Conservation (phyloP, 2,113 vertebrate genomes). For the Pseudorectes ferrugineus region DNA sequence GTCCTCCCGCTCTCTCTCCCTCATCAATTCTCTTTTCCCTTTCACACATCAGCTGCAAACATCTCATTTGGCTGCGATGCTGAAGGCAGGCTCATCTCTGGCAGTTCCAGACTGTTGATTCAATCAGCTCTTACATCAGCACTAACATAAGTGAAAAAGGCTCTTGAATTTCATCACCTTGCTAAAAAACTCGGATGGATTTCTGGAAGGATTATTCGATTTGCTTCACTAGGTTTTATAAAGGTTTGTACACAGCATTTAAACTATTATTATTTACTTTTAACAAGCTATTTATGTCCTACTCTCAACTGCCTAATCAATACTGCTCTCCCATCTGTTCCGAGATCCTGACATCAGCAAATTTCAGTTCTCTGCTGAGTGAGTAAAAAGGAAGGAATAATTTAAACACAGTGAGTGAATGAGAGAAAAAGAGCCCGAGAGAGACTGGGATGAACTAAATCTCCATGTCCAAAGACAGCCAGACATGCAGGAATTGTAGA, state of each 20-base stretch:
- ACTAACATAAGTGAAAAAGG: conserved; percentile 4
- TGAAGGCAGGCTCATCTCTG: conserved; percentile 38
- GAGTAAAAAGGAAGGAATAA: conserved; percentile 39
- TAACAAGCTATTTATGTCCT: conserved; percentile 49
- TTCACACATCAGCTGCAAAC: conserved; percentile 62
- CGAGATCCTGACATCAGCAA: conserved; percentile 38
- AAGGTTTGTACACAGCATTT: conserved; percentile 50
- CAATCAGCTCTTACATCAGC: conserved; percentile 44
- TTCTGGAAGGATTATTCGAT: conserved; percentile 12
- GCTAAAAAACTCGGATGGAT: neutral
- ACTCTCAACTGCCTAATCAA: conserved; percentile 47
- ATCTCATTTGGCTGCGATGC: conserved; percentile 38
- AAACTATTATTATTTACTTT: conserved; percentile 57
- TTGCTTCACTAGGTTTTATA: conserved; percentile 29
- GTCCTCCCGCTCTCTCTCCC: neutral
- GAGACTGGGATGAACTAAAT: neutral
- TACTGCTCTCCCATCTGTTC: conserved; percentile 51
- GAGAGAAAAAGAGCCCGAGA: neutral
- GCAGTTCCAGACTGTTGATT: conserved; percentile 57
- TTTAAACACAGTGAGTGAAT: neutral
- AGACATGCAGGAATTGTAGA: neutral
- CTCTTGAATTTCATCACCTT: conserved; percentile 35
- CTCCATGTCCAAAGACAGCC: neutral
- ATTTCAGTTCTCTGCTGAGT: conserved; percentile 13
- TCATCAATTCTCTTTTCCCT: conserved; percentile 29